A percentile compares a stretch with the other conserved stretches of the same genome.
Conservation (phyloP, 2,113 vertebrate species). For the Catharus bicknelli region DNA sequence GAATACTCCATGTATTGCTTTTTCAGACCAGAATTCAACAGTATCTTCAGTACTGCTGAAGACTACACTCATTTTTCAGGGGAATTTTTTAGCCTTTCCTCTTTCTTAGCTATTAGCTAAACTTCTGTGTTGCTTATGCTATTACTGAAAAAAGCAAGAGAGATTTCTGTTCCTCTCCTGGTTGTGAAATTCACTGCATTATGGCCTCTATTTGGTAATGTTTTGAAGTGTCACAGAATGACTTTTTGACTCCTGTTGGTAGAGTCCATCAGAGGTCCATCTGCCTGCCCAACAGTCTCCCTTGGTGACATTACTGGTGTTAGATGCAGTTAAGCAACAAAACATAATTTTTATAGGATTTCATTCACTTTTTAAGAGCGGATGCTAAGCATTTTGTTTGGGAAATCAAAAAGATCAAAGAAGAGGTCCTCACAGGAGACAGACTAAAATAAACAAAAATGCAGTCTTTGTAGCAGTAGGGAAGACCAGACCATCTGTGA, state of each 20-base stretch:
- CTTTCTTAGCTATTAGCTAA: not conserved
- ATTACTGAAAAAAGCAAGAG: not conserved
- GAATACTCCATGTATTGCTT: not conserved
- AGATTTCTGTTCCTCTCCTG: not conserved
- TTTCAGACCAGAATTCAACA: not conserved
- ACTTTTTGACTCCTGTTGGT: not conserved
- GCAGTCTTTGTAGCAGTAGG: not conserved
- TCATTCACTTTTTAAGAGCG: not conserved
- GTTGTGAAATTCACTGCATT: not conserved
- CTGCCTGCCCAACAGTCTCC: not conserved
- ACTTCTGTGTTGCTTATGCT: not conserved
- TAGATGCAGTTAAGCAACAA: not conserved
- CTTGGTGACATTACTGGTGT: not conserved
- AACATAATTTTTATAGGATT: not conserved
- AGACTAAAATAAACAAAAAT: constrained; percentile 16
- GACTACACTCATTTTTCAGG: not conserved
- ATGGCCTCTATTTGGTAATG: not conserved
- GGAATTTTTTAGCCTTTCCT: not conserved
- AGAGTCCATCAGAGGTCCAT: not conserved
- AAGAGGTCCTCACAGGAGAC: not conserved
- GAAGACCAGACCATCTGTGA: not conserved
- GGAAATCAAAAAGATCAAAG: not conserved
- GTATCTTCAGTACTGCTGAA: not conserved
- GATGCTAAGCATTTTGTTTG: not conserved
- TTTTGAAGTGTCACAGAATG: not conserved